These are phyloP conservation scores for Troides oblongomaculatus DNA, from an alignment of 2,888 invertebrate species.

Conservation along the genomic window DNA sequence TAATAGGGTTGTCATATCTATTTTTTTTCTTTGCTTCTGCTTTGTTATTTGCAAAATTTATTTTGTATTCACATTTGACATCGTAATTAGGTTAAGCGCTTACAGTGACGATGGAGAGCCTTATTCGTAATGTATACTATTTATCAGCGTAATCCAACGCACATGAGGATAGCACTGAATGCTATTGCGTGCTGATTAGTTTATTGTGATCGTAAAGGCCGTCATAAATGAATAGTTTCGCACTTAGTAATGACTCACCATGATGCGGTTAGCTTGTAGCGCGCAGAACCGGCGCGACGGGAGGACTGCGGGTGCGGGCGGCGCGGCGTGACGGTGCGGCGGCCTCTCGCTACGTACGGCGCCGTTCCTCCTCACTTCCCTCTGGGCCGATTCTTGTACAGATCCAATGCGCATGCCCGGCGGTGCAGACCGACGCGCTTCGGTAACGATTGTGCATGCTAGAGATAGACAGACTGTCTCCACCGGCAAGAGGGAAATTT, in stretches of 20 bases:
- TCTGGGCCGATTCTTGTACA: slow-evolving; percentile 53
- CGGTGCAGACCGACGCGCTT: slow-evolving; percentile 73
- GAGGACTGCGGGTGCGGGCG: slow-evolving; percentile 73
- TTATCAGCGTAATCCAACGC: slow-evolving; percentile 19
- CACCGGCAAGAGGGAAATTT: slow-evolving; percentile 66
- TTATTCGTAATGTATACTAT: slow-evolving; percentile 23
- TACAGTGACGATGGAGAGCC: slow-evolving; percentile 27
- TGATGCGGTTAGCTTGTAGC: slow-evolving; percentile 73
- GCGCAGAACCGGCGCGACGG: slow-evolving; percentile 73
- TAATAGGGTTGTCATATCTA: slow-evolving; percentile 28
- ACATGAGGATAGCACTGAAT: slow-evolving; percentile 11
- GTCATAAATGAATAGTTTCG: slow-evolving; percentile 69
- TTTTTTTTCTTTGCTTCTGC: slow-evolving; percentile 9
- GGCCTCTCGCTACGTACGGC: slow-evolving; percentile 59
- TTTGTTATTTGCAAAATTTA: slow-evolving; percentile 25
- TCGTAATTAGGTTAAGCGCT: slow-evolving; percentile 41
- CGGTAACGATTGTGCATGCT: slow-evolving; percentile 73
- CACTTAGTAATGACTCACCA: slow-evolving; percentile 76
- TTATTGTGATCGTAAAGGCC: slow-evolving; percentile 47
- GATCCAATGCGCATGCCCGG: slow-evolving; percentile 69
- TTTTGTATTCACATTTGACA: slow-evolving; percentile 29
- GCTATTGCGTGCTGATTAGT: slow-evolving; percentile 29
- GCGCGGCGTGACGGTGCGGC: slow-evolving; percentile 54
- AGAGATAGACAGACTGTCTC: slow-evolving; percentile 76
- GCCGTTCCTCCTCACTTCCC: slow-evolving; percentile 67